A percentile compares a stretch with the other conserved stretches of the same genome.
Evolutionary conservation across 2,113 vertebrate species (phyloP).

Genomic region (Zosterops borbonicus): DNA sequence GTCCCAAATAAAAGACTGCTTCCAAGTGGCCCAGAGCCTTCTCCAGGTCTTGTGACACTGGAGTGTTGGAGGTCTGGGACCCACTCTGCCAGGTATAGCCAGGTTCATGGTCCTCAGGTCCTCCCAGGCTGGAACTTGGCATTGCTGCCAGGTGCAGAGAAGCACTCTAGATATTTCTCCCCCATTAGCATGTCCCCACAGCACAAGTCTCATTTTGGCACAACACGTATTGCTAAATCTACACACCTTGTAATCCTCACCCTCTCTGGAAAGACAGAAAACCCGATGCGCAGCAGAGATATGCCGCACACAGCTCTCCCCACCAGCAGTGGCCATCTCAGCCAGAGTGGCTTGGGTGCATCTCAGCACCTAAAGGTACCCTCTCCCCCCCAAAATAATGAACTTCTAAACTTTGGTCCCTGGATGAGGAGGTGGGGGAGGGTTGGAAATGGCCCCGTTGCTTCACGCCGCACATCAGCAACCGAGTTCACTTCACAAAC

Average conservation of each 20-base stretch:
- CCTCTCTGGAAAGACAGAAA: not conserved
- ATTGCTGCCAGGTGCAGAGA: not conserved
- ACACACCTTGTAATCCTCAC: not conserved
- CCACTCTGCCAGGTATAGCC: not conserved
- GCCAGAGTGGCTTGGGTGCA: not conserved
- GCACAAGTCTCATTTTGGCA: not conserved
- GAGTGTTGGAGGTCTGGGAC: not conserved
- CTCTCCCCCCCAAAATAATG: not conserved
- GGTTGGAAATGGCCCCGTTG: conserved; percentile 28
- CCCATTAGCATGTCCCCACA: not conserved
- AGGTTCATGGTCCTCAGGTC: not conserved
- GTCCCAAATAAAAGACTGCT: not conserved
- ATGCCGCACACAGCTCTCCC: not conserved
- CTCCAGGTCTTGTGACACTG: not conserved
- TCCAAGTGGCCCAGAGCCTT: not conserved
- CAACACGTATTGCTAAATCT: not conserved
- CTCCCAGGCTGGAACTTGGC: not conserved
- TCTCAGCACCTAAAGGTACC: not conserved
- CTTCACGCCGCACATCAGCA: conserved; percentile 60
- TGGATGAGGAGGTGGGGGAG: conserved; percentile 3
- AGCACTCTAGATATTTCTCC: conserved; percentile 6
- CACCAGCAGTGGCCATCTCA: not conserved
- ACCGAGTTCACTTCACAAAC: conserved; percentile 72
- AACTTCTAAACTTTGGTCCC: conserved; percentile 63
- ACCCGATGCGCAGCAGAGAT: not conserved